These are phyloP conservation scores for Adela reaumurella DNA, from an alignment of 2,888 invertebrate genomes.

Conservation along the genomic window DNA sequence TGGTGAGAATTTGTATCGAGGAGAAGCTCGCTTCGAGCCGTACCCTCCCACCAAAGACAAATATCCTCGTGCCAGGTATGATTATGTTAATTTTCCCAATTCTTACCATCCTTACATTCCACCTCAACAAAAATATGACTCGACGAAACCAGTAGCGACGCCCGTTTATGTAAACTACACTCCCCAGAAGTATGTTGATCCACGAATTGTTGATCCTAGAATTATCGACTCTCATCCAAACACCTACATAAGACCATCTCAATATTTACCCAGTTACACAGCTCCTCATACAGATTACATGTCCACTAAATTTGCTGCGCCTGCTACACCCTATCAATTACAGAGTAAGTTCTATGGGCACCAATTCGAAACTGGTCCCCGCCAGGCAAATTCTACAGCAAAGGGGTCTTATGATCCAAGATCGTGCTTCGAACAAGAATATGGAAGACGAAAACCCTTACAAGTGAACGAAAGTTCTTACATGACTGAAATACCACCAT, in stretches of 20 bases:
- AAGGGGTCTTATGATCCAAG: constrained; percentile 38
- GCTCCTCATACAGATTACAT: background rate
- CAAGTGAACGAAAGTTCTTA: constrained; percentile 28
- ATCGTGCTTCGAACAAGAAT: constrained; percentile 35
- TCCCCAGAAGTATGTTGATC: constrained; percentile 36
- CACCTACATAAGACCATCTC: constrained; percentile 29
- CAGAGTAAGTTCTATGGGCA: constrained; percentile 36
- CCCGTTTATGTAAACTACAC: background rate
- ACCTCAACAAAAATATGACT: constrained; percentile 34
- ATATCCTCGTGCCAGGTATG: constrained; percentile 43
- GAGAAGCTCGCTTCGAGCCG: constrained; percentile 38
- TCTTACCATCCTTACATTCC: constrained; percentile 26
- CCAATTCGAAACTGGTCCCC: constrained; percentile 19
- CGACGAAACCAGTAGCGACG: constrained; percentile 23
- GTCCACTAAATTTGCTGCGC: background rate
- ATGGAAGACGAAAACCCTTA: constrained; percentile 26
- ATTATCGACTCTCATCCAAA: constrained; percentile 31
- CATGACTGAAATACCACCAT: constrained; percentile 29
- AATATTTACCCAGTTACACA: background rate
- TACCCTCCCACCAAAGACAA: constrained; percentile 40
- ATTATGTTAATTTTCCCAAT: constrained; percentile 40
- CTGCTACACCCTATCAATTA: constrained; percentile 15
- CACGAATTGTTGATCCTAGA: constrained; percentile 32
- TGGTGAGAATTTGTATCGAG: constrained; percentile 19
- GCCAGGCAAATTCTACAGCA: constrained; percentile 25